Conservation (phyloP, 2,113 vertebrate species). For the Clupea harengus region DNA sequence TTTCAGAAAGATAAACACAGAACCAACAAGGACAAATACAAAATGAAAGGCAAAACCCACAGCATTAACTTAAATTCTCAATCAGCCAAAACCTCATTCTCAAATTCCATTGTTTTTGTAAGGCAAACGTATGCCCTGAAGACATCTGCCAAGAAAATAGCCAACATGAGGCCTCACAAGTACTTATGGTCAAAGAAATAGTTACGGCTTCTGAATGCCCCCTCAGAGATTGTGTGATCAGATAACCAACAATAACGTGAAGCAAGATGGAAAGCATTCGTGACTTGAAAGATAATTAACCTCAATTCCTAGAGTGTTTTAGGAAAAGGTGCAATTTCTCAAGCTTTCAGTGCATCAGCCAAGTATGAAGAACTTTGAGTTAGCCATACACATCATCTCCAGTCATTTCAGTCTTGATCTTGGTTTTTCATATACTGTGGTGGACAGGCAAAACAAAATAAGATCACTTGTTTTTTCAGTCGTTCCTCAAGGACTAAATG, state of each 20-base stretch:
- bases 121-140: conserved; percentile 8
- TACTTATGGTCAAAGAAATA: conserved; percentile 42
- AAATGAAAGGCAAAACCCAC: conserved; percentile 14
- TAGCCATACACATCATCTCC: conserved; percentile 59
- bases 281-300: conserved; percentile 54
- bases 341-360: conserved; percentile 49
- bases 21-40: conserved; percentile 16
- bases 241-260: conserved; percentile 41
- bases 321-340: conserved; percentile 40
- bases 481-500: conserved; percentile 38
- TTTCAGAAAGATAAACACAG: conserved; percentile 18
- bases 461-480: conserved; percentile 61
- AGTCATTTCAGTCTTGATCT: conserved; percentile 42
- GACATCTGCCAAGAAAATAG: conserved; percentile 26
- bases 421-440: conserved; percentile 46
- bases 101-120: conserved; percentile 11
- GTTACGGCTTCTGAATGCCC: conserved; percentile 27
- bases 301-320: conserved; percentile 50
- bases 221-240: conserved; percentile 28
- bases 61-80: neutral
- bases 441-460: conserved; percentile 46
- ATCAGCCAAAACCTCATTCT: conserved; percentile 20
- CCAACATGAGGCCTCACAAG: conserved; percentile 18
- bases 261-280: conserved; percentile 56
- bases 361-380: conserved; percentile 24